phyloP scores from a whole-genome alignment of 2,113 vertebrate genomes.

The Ranitomeya variabilis region DNA sequence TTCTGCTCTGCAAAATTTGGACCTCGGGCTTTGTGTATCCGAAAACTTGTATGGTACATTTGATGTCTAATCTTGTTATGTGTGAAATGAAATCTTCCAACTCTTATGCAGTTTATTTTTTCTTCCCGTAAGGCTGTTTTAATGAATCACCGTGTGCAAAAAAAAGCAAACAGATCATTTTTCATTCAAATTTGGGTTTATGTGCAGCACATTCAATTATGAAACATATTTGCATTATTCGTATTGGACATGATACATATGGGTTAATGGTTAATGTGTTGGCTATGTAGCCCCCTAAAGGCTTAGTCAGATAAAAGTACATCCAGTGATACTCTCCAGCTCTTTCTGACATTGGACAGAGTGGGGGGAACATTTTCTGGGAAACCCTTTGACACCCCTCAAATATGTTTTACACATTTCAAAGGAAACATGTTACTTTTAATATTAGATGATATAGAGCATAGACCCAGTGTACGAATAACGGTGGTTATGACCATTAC shows the following conservation, averaged over 20 bases:
- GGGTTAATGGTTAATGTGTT: background rate
- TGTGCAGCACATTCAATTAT: background rate
- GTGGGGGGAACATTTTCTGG: too few species aligned
- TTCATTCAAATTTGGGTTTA: background rate
- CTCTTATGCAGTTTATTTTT: slow-evolving; percentile 19
- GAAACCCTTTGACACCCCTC: too few species aligned
- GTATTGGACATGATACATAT: background rate
- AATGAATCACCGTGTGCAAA: slow-evolving; percentile 17
- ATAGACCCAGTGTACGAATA: too few species aligned
- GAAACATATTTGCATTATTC: background rate
- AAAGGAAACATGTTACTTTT: too few species aligned
- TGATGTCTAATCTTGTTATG: slow-evolving; percentile 57
- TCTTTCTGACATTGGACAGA: too few species aligned
- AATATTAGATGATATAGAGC: too few species aligned
- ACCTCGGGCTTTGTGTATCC: slow-evolving; percentile 34
- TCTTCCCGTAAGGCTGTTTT: slow-evolving; percentile 31
- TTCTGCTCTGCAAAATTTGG: slow-evolving; percentile 52
- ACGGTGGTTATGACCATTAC: too few species aligned
- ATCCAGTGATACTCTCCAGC: too few species aligned
- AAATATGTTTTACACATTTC: too few species aligned
- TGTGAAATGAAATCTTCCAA: slow-evolving; percentile 55
- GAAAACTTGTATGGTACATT: slow-evolving; percentile 46
- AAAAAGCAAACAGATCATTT: background rate
- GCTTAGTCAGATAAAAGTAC: too few species aligned
- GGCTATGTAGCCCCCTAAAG: too few species aligned